Conservation (phyloP, 2,113 vertebrate species). For the Amphiprion percula region DNA sequence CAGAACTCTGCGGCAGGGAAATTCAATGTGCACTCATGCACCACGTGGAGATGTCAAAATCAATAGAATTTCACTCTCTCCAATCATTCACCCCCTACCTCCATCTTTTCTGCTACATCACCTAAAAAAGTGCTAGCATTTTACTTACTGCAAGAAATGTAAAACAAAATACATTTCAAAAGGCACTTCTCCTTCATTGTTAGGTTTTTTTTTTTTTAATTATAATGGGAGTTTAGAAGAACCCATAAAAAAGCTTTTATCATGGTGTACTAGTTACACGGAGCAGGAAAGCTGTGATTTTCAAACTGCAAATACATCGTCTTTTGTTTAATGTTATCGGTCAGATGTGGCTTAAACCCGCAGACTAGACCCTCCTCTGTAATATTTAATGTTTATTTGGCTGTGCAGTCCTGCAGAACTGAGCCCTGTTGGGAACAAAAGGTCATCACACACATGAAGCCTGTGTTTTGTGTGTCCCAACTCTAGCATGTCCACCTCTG, state of each 20-base stretch:
- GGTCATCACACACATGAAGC: constrained; percentile 57
- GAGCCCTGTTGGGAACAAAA: constrained; percentile 65
- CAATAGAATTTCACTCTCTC: constrained; percentile 59
- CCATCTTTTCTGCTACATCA: constrained; percentile 23
- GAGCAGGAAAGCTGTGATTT: neutral
- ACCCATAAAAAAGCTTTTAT: neutral
- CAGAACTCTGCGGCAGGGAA: constrained; percentile 31
- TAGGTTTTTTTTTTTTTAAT: neutral
- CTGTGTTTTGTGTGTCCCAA: constrained; percentile 57
- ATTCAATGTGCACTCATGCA: constrained; percentile 42
- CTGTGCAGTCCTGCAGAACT: constrained; percentile 67
- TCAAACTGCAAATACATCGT: neutral
- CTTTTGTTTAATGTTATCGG: constrained; percentile 7
- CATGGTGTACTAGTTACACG: constrained; percentile 5
- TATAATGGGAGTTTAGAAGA: neutral
- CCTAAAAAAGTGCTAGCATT: constrained; percentile 6
- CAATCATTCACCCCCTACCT: constrained; percentile 27
- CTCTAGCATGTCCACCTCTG: constrained; percentile 47
- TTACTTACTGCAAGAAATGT: constrained; percentile 24
- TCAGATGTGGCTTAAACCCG: constrained; percentile 39
- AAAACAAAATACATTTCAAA: constrained; percentile 29
- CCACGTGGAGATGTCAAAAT: constrained; percentile 56
- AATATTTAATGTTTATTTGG: constrained; percentile 64
- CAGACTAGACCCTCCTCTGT: constrained; percentile 6
- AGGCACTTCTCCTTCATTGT: constrained; percentile 3